Percentiles rank a stretch among this genome's conserved stretches.
Evolutionary conservation across 2,888 invertebrate genomes (phyloP).

Genomic region (Drosophila aldrichi): DNA sequence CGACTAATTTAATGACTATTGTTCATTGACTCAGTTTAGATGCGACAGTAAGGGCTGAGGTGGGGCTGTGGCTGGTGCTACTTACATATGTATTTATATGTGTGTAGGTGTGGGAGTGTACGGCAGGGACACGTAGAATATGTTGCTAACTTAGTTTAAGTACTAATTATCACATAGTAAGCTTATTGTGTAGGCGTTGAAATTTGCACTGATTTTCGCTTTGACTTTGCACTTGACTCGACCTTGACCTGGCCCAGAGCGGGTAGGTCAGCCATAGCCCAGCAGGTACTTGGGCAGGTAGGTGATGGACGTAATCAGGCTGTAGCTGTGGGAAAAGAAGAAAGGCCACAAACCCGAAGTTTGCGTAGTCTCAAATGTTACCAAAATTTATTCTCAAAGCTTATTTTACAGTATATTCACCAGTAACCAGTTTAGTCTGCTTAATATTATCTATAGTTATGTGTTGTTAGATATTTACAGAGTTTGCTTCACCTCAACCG

Average conservation of each 20-base stretch:
- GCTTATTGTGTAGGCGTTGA: slow-evolving; percentile 61
- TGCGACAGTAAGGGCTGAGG: slow-evolving; percentile 2
- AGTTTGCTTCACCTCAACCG: slow-evolving; percentile 49
- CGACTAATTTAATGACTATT: slow-evolving; percentile 76
- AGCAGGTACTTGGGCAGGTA: slow-evolving; percentile 95
- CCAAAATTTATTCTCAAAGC: slow-evolving; percentile 44
- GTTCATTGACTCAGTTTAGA: slow-evolving; percentile 66
- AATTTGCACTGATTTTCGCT: slow-evolving; percentile 58
- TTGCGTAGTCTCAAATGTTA: slow-evolving; percentile 6
- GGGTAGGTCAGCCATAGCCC: slow-evolving; percentile 89
- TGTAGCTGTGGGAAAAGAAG: slow-evolving; percentile 88
- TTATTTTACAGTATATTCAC: slow-evolving; percentile 16
- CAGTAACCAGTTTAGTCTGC: slow-evolving; percentile 27
- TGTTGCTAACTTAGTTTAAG: slow-evolving; percentile 53
- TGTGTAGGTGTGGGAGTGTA: slow-evolving; percentile 16
- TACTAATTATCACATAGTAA: slow-evolving; percentile 79
- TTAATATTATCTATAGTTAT: slow-evolving; percentile 16
- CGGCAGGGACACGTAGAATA: slow-evolving; percentile 3
- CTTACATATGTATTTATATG: background rate
- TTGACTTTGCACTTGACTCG: slow-evolving; percentile 62
- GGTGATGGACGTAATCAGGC: slow-evolving; percentile 94
- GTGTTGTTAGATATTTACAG: slow-evolving; percentile 12
- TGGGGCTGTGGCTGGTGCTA: background rate
- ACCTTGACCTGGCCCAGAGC: slow-evolving; percentile 11
- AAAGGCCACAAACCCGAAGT: slow-evolving; percentile 1